Conservation (phyloP, 2,888 invertebrate species). For the Standfussiana lucernea region DNA sequence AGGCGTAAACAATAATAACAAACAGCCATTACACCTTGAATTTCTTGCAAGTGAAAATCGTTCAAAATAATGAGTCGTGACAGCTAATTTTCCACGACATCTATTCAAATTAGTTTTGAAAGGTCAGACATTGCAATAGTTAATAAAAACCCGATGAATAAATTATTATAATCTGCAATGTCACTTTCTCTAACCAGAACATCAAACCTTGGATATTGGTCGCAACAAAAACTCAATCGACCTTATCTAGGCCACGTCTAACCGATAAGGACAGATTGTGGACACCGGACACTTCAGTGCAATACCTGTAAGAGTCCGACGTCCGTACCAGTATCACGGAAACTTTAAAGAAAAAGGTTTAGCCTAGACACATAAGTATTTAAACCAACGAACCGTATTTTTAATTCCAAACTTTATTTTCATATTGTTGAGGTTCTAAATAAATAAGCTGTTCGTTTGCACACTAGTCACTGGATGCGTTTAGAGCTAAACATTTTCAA, state of each 20-base stretch:
- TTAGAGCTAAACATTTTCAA: too few species aligned
- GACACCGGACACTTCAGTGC: background rate
- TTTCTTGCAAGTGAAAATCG: constrained; percentile 39
- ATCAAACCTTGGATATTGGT: constrained; percentile 46
- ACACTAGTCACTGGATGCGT: too few species aligned
- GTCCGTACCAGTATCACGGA: background rate
- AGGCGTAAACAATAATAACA: constrained; percentile 6
- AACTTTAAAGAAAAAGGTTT: background rate
- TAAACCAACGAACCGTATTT: too few species aligned
- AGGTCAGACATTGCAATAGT: constrained; percentile 48
- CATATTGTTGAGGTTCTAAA: too few species aligned
- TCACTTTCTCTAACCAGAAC: constrained; percentile 42
- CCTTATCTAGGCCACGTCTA: background rate
- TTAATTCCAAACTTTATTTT: too few species aligned
- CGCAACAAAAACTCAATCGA: background rate
- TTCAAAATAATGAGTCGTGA: constrained; percentile 33
- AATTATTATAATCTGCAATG: constrained; percentile 10
- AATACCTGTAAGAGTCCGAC: background rate
- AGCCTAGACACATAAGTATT: too few species aligned
- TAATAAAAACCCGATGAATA: constrained; percentile 31
- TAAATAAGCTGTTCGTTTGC: too few species aligned
- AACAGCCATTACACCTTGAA: constrained; percentile 32
- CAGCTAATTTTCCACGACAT: constrained; percentile 38
- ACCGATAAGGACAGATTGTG: background rate
- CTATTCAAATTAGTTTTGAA: constrained; percentile 49